A percentile compares a stretch with the other conserved stretches of the same genome.
phyloP scores from a whole-genome alignment of 2,888 invertebrate species.

The Lasius fuliginosus region DNA sequence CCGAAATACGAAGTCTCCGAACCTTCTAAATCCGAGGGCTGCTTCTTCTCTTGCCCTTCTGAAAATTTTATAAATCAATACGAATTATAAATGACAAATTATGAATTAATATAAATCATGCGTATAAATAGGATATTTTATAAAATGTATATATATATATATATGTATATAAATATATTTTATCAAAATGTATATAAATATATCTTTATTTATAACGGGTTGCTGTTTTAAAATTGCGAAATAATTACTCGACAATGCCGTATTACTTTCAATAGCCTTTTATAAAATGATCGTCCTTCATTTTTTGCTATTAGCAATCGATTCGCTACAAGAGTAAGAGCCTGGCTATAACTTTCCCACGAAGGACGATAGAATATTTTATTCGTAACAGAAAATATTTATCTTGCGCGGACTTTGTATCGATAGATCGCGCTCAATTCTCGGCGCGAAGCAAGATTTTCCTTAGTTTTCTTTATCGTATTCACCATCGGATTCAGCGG shows the following conservation, averaged over 20 bases:
- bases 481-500: conserved; percentile 45
- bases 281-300: neutral
- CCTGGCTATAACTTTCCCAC: conserved; percentile 57
- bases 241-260: neutral
- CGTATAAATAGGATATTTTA: neutral
- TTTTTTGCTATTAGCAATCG: conserved; percentile 3
- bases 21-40: conserved; percentile 47
- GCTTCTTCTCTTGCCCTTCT: neutral
- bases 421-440: conserved; percentile 22
- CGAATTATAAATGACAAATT: neutral
- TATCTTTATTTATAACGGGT: neutral
- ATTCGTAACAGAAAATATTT: conserved; percentile 10
- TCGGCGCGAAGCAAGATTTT: neutral
- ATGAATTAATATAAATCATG: neutral
- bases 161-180: neutral
- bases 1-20: conserved; percentile 49
- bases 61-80: conserved; percentile 6
- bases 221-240: neutral
- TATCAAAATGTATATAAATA: neutral
- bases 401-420: conserved; percentile 31
- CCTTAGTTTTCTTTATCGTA: conserved; percentile 43
- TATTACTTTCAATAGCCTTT: neutral
- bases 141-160: neutral
- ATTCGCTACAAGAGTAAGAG: neutral
- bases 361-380: conserved; percentile 16